Evolutionary conservation across 1,140 invertebrate genomes (phyloP), one percentile per base, ranked within the genome.

Genomic region (Orchestia grillus): DNA sequence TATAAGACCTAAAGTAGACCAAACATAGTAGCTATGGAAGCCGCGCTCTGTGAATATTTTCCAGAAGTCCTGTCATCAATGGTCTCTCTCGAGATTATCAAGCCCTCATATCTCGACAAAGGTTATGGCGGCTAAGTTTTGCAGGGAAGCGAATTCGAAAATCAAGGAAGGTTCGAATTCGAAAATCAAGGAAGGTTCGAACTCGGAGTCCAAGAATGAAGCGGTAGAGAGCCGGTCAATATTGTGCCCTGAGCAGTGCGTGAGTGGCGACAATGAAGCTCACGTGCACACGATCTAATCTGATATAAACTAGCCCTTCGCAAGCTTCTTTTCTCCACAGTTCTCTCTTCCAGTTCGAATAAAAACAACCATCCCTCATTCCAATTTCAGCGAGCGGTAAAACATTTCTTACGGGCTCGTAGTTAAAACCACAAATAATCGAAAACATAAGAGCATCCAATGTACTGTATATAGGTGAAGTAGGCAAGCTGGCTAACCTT

Each of bases 201-300:
- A 16, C 88, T 23, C 88, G 11, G 88, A 90, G 88, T 90, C n/a
- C 42, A 90, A 42, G 88, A 90, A 90, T 77, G 88, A 90, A 90
- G 88, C 43, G 88, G n/a, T 43, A 42, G 11, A 42, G 88, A 90
- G 41, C 42, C 88, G 88, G n/a, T 90, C 88, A 42, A 90, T 90
- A 90, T 42, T 90, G 43, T 90, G 88, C n/a, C 88, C 88, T 90
- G 88, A 77, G 62, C 88, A 40, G 92, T 94, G 92, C 92, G 92
- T 94, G 92, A 94, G 92, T 40, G 6, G 92, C 8, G 44, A 44
- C 92, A 45, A 45, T 94, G 92, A 94, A 44, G 92, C 15, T 44
- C 43, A 47, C 92, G 43, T n/a, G 43, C 43, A 44, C 44, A 44
- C 92, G 44, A 94, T 47, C 47, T 94, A 94, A 94, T 94, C 92